Evolutionary conservation across 2,797 vertebrate genomes (phyloP), one percentile per base, ranked within the genome.

Genomic region (Cossypha niveicapilla): DNA sequence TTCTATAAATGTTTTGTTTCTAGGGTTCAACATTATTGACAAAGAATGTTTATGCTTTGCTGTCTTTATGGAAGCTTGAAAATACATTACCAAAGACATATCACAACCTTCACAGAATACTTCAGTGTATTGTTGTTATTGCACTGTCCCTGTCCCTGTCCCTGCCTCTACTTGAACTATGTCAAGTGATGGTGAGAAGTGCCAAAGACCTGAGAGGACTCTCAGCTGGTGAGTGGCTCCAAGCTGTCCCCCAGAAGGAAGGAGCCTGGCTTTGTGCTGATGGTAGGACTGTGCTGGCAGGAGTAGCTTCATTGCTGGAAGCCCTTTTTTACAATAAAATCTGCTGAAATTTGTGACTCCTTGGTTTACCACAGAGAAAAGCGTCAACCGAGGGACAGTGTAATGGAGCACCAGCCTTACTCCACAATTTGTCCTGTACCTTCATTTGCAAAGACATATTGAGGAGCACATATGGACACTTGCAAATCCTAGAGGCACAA

Each of bases 51-150:
- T 80, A 27, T 62, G 24, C 47, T 24, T 37, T 68, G 28, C 11
- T 86, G 68, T 45, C 62, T 77, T 82, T 53, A 66, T 51, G 51
- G 35, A 51, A 91, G 5, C 54, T 80, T 10, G 6, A 87, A 92
- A 83, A 92, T 74, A 53, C 7, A 41, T 92, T 90, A 23, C 75
- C 86, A 92, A 88, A 92, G 42, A 41, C 18, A 37, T 77, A 47
- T 72, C 66, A 77, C 75, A 94, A 92, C n/a, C 37, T 79, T 93
- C 66, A 72, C 0, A 6, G 88, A 94, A 90, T 58, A 51, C 24
- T 74, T 5, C 37, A 37, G 24, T 19, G 34, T 42, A 13, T 30
- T 42, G 73, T 62, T 53, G 67, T 44, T 50, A 75, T 54, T 95
- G 39, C 78, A 61, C 39, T 65, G 32, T 35, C 35, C 35, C 35